phyloP scores from a whole-genome alignment of 1,140 invertebrate species.

The Forficula auricularia region DNA sequence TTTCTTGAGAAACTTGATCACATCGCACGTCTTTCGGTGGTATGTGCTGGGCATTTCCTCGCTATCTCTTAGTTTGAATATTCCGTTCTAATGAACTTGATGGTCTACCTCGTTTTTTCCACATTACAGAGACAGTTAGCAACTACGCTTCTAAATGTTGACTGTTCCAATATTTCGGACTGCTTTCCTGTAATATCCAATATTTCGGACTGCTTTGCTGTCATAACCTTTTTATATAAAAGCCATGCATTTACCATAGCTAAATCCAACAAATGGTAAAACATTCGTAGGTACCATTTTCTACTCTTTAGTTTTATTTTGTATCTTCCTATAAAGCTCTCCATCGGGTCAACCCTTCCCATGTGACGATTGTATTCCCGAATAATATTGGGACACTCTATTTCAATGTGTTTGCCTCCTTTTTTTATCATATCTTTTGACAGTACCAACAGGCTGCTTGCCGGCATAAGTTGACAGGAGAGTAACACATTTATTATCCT shows the following conservation, averaged over 20 bases:
- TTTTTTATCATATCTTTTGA: constrained; percentile 21
- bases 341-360: constrained; percentile 28
- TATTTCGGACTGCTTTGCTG: no score
- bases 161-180: no score
- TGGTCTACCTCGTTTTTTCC: no score
- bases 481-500: constrained; percentile 24
- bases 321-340: constrained; percentile 26
- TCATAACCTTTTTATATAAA: no score
- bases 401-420: constrained; percentile 20
- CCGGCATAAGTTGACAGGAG: constrained; percentile 24
- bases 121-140: no score
- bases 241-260: constrained; percentile 19
- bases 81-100: no score
- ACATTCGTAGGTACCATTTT: constrained; percentile 26
- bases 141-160: no score
- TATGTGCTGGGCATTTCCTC: no score
- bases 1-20: no score
- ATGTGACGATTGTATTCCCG: constrained; percentile 29
- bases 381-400: constrained; percentile 27
- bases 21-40: no score
- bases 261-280: constrained; percentile 28
- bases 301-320: constrained; percentile 24
- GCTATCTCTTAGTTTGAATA: no score
- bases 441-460: constrained; percentile 18
- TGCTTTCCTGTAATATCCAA: no score